Base-by-base conservation (phyloP, 2,888 invertebrate species). In the Tetranychus truncatus region DNA sequence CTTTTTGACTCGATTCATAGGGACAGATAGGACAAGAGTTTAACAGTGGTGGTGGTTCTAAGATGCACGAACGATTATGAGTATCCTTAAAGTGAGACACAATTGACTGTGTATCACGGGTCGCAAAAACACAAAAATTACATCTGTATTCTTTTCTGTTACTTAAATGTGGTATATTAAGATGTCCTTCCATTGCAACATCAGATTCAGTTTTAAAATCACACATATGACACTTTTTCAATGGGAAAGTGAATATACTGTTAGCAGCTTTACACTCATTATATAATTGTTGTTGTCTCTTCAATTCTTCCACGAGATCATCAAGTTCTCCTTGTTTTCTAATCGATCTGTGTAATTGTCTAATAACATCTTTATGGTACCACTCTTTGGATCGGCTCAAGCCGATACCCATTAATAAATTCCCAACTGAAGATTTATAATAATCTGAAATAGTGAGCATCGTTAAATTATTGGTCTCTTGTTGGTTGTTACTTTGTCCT, bases 11-110 rank as follows among this genome's bases (percentile, higher is more conserved):
- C 80, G 93, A 92, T 82, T 95, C 95, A 81, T 93, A 95, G 1
- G 92, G 91, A 84, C 95, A 95, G 81, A 92, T 91, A 0, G 91
- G 89, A 82, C 95, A 95, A 82, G 93, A 92, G 82, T 93, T 93
- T 82, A 90, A 90, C 0, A 91, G 89, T 45, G 90, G 89, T 1
- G 91, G 91, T 78, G 91, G 87, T 80, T 93, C 92, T 77, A 95
- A 84, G 77, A 90, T 88, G 6, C 91, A 93, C 80, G 89, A 86
- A 20, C 90, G 88, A 79, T 89, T 89, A 82, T 95, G 95, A 81
- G 91, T 89, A 0, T 89, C 89, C 82, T 94, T 91, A 91, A 94
- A 92, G 81, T 95, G 95, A 81, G 88, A 90, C 34, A 91, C 85
- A 79, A 94, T 93, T 81, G 78, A 79, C 81, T 91, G 91, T 18